Percentiles rank a stretch among this genome's conserved stretches.
Conservation (phyloP, 2,797 vertebrate genomes). For the Acropternis orthonyx region DNA sequence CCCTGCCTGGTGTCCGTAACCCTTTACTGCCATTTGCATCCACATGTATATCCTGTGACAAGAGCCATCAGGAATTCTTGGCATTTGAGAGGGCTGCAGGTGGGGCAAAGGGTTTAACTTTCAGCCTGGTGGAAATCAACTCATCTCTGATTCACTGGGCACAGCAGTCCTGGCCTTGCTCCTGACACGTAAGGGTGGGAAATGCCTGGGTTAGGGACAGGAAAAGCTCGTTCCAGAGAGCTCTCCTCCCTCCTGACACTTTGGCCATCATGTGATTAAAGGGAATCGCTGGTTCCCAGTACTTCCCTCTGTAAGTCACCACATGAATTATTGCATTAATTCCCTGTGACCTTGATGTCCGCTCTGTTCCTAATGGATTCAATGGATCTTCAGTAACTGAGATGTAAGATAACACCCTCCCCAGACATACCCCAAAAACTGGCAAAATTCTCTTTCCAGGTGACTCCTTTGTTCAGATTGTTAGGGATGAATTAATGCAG, state of each 20-base stretch:
- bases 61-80: background rate
- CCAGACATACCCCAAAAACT: background rate
- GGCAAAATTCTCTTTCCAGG: background rate
- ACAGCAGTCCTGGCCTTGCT: background rate
- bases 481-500: background rate
- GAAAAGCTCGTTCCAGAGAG: background rate
- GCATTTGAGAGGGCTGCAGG: background rate
- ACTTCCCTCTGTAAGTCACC: background rate
- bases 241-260: background rate
- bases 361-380: background rate
- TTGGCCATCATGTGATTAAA: background rate
- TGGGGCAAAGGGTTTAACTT: background rate
- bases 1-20: background rate
- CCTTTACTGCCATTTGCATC: background rate
- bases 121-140: background rate
- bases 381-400: background rate
- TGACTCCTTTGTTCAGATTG: background rate
- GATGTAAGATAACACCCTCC: background rate
- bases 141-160: background rate
- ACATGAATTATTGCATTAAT: rapidly evolving
- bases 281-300: background rate
- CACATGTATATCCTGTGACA: background rate
- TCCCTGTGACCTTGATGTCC: background rate
- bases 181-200: background rate
- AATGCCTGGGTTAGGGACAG: background rate